phyloP scores from a whole-genome alignment of 1,140 invertebrate genomes.

The Coptotermes formosanus region DNA sequence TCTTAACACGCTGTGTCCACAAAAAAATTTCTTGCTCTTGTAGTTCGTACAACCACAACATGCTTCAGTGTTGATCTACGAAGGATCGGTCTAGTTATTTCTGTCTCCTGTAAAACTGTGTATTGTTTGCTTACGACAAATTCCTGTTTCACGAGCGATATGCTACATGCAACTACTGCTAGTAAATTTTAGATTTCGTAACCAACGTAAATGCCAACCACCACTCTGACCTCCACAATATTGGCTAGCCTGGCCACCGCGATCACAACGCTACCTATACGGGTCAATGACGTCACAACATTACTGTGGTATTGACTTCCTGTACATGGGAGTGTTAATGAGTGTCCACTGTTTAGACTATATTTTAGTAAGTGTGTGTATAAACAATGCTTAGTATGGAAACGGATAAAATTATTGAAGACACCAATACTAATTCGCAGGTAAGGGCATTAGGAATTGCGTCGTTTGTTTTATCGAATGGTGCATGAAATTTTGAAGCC shows the following conservation, averaged over 20 bases:
- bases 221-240: background rate
- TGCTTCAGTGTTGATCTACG: no score
- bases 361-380: slow-evolving; percentile 32
- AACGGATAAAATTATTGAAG: slow-evolving; percentile 63
- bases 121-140: no score
- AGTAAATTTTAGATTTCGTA: no score
- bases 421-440: slow-evolving; percentile 58
- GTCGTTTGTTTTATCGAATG: slow-evolving; percentile 24
- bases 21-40: no score
- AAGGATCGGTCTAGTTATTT: no score
- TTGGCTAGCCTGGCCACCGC: slow-evolving; percentile 38
- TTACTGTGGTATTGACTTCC: slow-evolving; percentile 35
- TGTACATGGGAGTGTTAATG: slow-evolving; percentile 32
- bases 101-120: no score
- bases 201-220: no score
- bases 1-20: no score
- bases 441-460: slow-evolving; percentile 43
- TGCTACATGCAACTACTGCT: slow-evolving; percentile 38
- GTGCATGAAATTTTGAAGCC: background rate
- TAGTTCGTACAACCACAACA: no score
- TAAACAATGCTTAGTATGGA: slow-evolving; percentile 62
- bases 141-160: background rate
- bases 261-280: slow-evolving; percentile 31
- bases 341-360: slow-evolving; percentile 33
- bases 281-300: slow-evolving; percentile 35